Conservation (phyloP, 92 coral and sea anemone genomes). For the Umimayanthus chanpuru region DNA sequence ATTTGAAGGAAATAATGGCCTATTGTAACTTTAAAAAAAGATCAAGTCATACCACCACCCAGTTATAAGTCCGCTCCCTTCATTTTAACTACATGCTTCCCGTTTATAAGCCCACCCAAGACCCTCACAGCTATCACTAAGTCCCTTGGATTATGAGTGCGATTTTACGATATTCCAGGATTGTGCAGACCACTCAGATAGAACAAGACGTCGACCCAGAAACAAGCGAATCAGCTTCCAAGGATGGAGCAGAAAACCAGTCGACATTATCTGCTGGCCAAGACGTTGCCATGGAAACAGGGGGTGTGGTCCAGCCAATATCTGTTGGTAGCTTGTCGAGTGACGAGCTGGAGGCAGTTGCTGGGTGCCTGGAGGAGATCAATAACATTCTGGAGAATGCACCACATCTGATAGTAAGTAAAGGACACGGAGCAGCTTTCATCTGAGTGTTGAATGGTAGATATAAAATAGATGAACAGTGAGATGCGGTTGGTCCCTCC, state of each 20-base stretch:
- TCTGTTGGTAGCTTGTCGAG: conserved; percentile 39
- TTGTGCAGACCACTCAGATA: conserved; percentile 53
- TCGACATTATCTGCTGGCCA: conserved; percentile 51
- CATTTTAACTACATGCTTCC: no score
- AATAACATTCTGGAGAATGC: conserved; percentile 73
- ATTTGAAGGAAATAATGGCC: no score
- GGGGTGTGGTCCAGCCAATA: conserved; percentile 33
- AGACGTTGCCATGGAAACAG: conserved; percentile 64
- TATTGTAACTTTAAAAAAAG: no score
- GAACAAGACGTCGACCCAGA: conserved; percentile 67
- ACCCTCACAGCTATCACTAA: no score
- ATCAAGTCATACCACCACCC: no score
- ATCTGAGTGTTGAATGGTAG: background rate
- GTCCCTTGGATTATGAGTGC: no score
- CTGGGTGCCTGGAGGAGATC: conserved; percentile 77
- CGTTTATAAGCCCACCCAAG: background rate
- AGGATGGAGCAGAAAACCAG: conserved; percentile 50
- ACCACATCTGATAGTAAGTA: conserved; percentile 80
- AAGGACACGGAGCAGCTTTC: background rate
- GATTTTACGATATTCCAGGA: conserved; percentile 13
- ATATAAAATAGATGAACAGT: no score
- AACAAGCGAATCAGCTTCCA: conserved; percentile 52
- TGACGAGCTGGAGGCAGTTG: conserved; percentile 41
- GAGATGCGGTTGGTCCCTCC: no score
- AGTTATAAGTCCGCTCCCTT: no score